phyloP scores from a whole-genome alignment of 2,113 vertebrate genomes.

The Plotosus lineatus region DNA sequence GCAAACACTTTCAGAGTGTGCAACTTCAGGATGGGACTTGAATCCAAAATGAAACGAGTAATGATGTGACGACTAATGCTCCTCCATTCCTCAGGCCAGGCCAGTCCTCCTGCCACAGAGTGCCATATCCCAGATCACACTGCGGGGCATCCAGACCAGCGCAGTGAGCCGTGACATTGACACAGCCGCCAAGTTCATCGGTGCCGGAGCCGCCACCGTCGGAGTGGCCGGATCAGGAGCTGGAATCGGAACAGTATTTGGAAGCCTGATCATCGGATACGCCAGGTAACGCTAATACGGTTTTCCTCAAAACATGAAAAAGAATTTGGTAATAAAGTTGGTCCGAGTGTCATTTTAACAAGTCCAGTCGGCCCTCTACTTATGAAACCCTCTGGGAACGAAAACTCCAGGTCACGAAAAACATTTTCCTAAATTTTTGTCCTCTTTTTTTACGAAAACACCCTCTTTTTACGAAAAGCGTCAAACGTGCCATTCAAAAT shows the following conservation, averaged over 20 bases:
- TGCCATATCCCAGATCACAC: conserved; percentile 73
- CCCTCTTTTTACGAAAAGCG: no score
- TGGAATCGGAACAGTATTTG: conserved; percentile 98
- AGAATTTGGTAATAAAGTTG: no score
- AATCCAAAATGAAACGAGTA: no score
- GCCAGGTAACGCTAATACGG: conserved; percentile 91
- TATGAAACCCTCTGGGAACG: no score
- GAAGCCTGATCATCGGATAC: conserved; percentile 98
- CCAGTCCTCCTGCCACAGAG: conserved; percentile 77
- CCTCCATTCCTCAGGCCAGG: conserved; percentile 70
- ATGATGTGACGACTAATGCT: no score
- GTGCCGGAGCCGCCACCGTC: conserved; percentile 96
- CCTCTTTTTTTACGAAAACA: no score
- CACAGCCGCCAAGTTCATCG: conserved; percentile 98
- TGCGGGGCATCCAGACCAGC: conserved; percentile 92
- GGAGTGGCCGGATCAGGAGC: conserved; percentile 98
- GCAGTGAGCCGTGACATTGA: conserved; percentile 94
- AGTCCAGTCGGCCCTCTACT: no score
- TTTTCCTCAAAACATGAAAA: no score
- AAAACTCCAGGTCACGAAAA: no score
- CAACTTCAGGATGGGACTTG: not conserved
- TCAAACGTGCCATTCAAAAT: no score
- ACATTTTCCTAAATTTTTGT: no score
- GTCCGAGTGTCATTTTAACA: no score
- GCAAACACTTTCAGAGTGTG: not conserved